These are phyloP conservation scores for Platygyra sinensis DNA, from an alignment of 64 coral and sea anemone genomes.

Conservation along the genomic window DNA sequence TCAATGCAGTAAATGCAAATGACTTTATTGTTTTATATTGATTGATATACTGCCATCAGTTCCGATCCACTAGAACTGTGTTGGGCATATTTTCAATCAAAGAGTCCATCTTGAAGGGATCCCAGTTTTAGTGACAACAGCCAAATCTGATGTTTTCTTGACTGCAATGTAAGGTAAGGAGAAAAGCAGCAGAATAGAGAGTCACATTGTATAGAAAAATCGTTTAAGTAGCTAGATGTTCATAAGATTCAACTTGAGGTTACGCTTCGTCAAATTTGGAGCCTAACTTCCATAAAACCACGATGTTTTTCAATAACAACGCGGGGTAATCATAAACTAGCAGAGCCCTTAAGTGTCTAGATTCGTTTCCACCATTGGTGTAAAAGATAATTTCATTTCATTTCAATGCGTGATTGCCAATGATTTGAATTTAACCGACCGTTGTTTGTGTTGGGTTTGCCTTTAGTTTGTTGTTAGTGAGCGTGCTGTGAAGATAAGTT, in stretches of 20 bases:
- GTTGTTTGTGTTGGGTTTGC: background rate
- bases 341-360: background rate
- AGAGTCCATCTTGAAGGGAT: background rate
- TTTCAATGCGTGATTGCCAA: background rate
- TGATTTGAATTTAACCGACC: background rate
- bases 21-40: constrained; percentile 33
- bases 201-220: background rate
- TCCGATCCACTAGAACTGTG: background rate
- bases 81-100: background rate
- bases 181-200: background rate
- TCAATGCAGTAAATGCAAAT: constrained; percentile 8
- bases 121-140: background rate
- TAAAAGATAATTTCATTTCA: background rate
- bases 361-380: background rate
- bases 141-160: background rate
- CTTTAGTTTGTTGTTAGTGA: background rate
- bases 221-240: too few species aligned
- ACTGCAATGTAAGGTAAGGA: background rate
- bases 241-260: too few species aligned
- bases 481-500: background rate
- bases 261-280: too few species aligned
- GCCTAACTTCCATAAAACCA: too few species aligned
- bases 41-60: background rate
- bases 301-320: too few species aligned
- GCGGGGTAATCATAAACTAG: too few species aligned